phyloP scores from a whole-genome alignment of 2,113 vertebrate species.

The Podilymbus podiceps region DNA sequence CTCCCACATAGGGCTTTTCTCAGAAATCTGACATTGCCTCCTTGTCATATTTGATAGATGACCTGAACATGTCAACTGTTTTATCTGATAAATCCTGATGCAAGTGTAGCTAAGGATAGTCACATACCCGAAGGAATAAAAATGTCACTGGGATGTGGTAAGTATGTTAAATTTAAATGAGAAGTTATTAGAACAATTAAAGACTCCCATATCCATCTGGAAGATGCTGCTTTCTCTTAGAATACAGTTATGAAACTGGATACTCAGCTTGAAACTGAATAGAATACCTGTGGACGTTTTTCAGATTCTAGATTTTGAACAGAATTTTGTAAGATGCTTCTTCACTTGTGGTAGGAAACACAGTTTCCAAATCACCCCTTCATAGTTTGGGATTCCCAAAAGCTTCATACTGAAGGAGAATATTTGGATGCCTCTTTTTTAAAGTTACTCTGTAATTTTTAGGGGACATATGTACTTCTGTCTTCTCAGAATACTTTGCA shows the following conservation, averaged over 20 bases:
- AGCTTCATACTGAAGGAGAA: not conserved
- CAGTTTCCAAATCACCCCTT: not conserved
- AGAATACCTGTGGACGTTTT: not conserved
- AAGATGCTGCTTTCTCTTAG: not conserved
- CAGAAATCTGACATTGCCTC: not conserved
- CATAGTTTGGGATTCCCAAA: not conserved
- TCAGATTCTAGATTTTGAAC: not conserved
- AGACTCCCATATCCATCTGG: not conserved
- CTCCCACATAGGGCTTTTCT: not conserved
- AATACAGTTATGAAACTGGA: not conserved
- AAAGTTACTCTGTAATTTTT: not conserved
- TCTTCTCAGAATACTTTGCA: not conserved
- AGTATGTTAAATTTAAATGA: not conserved
- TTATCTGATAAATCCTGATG: not conserved
- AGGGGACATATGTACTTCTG: not conserved
- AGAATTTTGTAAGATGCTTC: not conserved
- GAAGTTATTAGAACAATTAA: not conserved
- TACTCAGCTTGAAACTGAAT: not conserved
- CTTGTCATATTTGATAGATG: not conserved
- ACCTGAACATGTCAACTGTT: not conserved
- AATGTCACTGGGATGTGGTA: not conserved
- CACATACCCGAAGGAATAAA: not conserved
- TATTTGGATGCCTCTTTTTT: not conserved
- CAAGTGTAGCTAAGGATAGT: not conserved
- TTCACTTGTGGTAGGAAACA: not conserved